Conservation (phyloP, 2,797 vertebrate species). For the Mormyrus proboscirostris region DNA sequence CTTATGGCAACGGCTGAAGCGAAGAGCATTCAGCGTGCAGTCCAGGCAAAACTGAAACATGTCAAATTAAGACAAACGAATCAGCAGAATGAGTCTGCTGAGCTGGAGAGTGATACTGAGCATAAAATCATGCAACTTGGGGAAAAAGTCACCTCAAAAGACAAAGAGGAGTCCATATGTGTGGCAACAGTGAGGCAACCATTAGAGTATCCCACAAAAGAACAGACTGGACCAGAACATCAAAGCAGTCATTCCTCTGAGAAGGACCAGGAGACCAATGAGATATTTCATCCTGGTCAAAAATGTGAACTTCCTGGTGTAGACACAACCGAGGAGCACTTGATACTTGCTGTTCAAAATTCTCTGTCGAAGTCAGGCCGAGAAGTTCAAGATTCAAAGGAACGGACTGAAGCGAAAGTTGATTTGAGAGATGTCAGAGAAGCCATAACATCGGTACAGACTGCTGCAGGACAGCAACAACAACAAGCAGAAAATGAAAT, state of each 20-base stretch:
- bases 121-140: background rate
- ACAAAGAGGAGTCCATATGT: constrained; percentile 30
- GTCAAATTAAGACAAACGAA: constrained; percentile 28
- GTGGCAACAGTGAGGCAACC: constrained; percentile 39
- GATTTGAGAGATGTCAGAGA: constrained; percentile 71
- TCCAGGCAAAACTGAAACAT: background rate
- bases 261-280: constrained; percentile 55
- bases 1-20: constrained; percentile 67
- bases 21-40: constrained; percentile 59
- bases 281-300: constrained; percentile 54
- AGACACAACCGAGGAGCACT: constrained; percentile 61
- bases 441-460: constrained; percentile 74
- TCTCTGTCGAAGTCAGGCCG: constrained; percentile 56
- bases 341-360: constrained; percentile 51
- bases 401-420: constrained; percentile 61
- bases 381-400: constrained; percentile 64
- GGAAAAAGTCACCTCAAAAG: constrained; percentile 16
- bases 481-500: constrained; percentile 72
- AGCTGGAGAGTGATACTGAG: constrained; percentile 31
- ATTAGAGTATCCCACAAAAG: constrained; percentile 47
- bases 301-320: constrained; percentile 49
- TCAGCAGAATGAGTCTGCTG: constrained; percentile 25
- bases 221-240: constrained; percentile 59
- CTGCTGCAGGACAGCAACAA: constrained; percentile 66
- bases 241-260: constrained; percentile 85